Evolutionary conservation across 2,888 invertebrate species (phyloP), one percentile per base, ranked within the genome.

Genomic region (Drosophila aldrichi): DNA sequence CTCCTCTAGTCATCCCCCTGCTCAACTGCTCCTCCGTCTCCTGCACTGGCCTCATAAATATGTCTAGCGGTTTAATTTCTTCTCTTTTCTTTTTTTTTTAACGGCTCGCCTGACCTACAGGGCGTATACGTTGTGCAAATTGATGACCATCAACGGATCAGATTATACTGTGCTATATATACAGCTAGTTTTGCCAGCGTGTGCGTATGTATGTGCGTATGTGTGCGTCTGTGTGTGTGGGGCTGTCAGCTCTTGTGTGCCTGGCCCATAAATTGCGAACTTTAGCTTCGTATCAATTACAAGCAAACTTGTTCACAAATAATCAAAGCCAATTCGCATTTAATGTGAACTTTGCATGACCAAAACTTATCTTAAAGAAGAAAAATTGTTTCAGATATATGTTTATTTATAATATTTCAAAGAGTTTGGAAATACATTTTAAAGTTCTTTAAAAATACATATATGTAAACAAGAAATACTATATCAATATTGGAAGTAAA

Each of bases 21-120:
- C 54, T 56, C 60, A 43, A 20, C 20, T 43, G 12, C 38, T 10
- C 48, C 49, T 10, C 36, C n/a, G n/a, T 25, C 12, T 9, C 32
- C 76, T 72, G 70, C 56, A 48, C 55, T 67, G 56, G 72, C 70
- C 82, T 69, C 85, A 85, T 83, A 85, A 83, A 77, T 84, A 73
- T 79, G 68, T 79, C 66, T 71, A 60, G 76, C 72, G 52, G 43
- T 51, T 56, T 34, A 34, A 32, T 49, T 49, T 48, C 55, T 34
- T 25, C 25, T 6, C 25, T 41, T 32, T 7, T 14, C 5, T 14
- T 14, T 16, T 36, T 36, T 36, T 52, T 36, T 10, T 36, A 52
- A 16, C 36, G 36, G 40, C 40, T 54, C 38, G 40, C 40, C 63
- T 79, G 80, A 77, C 80, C 77, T 79, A 77, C 80, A 77, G 77